Conservation (phyloP, 2,113 vertebrate genomes). For the Amazona vittata region DNA sequence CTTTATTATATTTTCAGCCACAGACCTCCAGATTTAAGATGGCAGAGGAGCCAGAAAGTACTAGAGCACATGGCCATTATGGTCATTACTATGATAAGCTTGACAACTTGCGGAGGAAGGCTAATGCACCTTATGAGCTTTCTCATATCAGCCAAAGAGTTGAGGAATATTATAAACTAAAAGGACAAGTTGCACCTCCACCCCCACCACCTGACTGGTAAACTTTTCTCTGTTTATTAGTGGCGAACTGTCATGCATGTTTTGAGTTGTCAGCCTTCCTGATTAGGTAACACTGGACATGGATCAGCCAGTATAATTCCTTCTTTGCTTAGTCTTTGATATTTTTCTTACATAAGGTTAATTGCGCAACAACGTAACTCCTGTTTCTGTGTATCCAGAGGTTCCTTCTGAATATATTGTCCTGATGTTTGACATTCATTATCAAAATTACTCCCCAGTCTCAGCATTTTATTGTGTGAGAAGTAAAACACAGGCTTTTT, state of each 20-base stretch:
- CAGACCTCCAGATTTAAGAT: slow-evolving; percentile 54
- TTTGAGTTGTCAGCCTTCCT: background rate
- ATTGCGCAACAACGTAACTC: background rate
- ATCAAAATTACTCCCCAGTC: background rate
- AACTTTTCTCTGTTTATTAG: background rate
- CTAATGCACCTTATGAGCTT: background rate
- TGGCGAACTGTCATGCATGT: background rate
- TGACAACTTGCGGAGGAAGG: slow-evolving; percentile 72
- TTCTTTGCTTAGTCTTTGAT: background rate
- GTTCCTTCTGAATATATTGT: background rate
- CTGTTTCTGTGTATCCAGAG: background rate
- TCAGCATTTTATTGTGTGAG: background rate
- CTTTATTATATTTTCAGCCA: slow-evolving; percentile 30
- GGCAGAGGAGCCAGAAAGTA: slow-evolving; percentile 23
- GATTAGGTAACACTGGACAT: background rate
- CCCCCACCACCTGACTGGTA: slow-evolving; percentile 56
- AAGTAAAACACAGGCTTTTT: background rate
- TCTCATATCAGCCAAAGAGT: slow-evolving; percentile 22
- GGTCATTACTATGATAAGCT: slow-evolving; percentile 77
- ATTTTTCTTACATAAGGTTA: background rate
- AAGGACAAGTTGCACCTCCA: background rate
- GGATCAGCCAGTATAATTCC: background rate
- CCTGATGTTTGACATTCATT: background rate
- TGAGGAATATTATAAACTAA: slow-evolving; percentile 37
- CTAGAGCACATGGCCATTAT: slow-evolving; percentile 61